Evolutionary conservation across 2,113 vertebrate genomes (phyloP).

Genomic region (Notechis scutatus): DNA sequence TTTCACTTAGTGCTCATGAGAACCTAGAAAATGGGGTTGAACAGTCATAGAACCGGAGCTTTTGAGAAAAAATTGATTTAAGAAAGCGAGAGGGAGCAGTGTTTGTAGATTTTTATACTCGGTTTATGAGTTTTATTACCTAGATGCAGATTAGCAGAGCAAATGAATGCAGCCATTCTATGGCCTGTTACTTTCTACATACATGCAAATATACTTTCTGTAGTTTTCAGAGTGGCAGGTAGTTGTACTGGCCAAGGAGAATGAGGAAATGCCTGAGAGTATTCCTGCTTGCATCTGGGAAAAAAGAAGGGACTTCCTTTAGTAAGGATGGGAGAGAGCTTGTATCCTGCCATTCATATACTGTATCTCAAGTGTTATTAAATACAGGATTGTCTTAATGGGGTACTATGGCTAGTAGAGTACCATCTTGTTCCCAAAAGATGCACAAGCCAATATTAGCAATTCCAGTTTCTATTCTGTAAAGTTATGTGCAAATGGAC

Average conservation of each 20-base stretch:
- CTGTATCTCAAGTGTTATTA: neutral
- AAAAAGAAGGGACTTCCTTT: neutral
- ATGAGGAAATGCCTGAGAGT: neutral
- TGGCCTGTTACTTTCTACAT: neutral
- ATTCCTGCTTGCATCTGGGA: neutral
- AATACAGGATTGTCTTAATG: neutral
- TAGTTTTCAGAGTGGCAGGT: neutral
- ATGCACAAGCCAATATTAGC: neutral
- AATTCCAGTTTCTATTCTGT: neutral
- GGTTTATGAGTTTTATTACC: neutral
- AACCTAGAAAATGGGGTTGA: neutral
- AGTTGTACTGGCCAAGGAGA: neutral
- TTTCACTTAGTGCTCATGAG: neutral
- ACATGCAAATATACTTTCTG: neutral
- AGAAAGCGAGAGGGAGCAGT: neutral
- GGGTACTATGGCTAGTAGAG: neutral
- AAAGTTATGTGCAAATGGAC: neutral
- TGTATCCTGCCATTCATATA: neutral
- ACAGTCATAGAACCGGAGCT: neutral
- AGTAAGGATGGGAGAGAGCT: neutral
- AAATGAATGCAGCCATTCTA: neutral
- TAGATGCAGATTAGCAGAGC: neutral
- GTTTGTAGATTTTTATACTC: neutral
- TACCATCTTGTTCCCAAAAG: neutral
- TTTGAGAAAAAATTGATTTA: neutral